These are phyloP conservation scores for Capromys pilorides DNA, from an alignment of 2,797 vertebrate species.

Conservation along the genomic window DNA sequence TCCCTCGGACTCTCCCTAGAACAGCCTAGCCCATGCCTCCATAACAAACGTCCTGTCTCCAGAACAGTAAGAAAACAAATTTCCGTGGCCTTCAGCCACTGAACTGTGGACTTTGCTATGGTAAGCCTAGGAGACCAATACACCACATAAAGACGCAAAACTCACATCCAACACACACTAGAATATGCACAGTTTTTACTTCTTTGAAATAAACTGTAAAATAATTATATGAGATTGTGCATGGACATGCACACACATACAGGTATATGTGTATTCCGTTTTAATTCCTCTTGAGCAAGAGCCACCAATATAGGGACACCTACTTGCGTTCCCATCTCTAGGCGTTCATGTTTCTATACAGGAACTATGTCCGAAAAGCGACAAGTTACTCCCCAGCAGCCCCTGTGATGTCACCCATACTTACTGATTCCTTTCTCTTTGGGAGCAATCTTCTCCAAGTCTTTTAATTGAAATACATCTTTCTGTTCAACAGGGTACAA, in stretches of 20 bases:
- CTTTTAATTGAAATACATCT: slow-evolving; percentile 98
- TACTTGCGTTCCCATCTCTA: slow-evolving; percentile 16
- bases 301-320: not conserved
- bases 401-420: slow-evolving; percentile 78
- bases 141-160: not conserved
- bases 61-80: not conserved
- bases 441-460: slow-evolving; percentile 98
- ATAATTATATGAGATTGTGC: not conserved
- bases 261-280: not conserved
- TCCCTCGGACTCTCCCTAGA: not conserved
- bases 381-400: not conserved
- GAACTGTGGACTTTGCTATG: not conserved
- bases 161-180: not conserved
- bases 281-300: not conserved
- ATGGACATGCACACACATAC: too few species aligned
- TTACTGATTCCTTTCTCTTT: slow-evolving; percentile 98
- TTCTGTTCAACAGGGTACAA: slow-evolving; percentile 88
- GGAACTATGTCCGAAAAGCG: slow-evolving; percentile 17
- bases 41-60: not conserved
- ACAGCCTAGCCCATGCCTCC: not conserved
- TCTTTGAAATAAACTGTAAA: slow-evolving; percentile 41
- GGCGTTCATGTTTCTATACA: slow-evolving; percentile 23
- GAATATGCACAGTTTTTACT: not conserved
- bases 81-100: not conserved
- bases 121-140: not conserved